Conservation (phyloP, 2,888 invertebrate genomes). For the Chrysodeixis includens region DNA sequence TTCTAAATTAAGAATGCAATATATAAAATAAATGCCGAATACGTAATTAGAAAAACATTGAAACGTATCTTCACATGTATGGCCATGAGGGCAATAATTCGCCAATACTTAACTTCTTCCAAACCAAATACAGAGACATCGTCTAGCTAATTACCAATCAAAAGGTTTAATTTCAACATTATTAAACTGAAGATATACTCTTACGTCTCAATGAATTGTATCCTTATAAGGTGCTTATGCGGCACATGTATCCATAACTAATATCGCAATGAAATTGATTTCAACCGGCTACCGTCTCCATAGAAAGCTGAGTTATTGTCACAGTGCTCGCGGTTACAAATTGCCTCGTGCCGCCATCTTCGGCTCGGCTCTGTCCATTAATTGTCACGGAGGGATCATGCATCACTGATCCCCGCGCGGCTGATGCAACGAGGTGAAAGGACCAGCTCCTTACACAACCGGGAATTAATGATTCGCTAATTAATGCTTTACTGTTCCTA, state of each 20-base stretch:
- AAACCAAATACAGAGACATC: not conserved
- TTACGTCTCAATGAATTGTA: constrained; percentile 39
- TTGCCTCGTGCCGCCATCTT: constrained; percentile 56
- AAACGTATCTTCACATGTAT: not conserved
- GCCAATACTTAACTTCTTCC: constrained; percentile 3
- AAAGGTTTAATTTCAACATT: constrained; percentile 42
- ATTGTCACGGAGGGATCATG: constrained; percentile 67
- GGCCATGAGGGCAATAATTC: not conserved
- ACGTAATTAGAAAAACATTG: not conserved
- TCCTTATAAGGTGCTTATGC: constrained; percentile 40
- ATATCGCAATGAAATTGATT: constrained; percentile 54
- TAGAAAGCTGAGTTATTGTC: constrained; percentile 58
- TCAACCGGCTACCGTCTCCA: constrained; percentile 51
- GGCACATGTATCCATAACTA: constrained; percentile 47
- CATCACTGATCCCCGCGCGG: constrained; percentile 61
- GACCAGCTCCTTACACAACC: constrained; percentile 41
- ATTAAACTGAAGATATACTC: constrained; percentile 37
- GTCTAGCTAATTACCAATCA: constrained; percentile 16
- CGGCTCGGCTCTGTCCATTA: constrained; percentile 58
- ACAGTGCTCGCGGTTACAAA: constrained; percentile 54
- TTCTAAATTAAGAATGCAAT: constrained; percentile 8
- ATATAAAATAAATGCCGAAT: constrained; percentile 10
- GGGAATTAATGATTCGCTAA: constrained; percentile 40
- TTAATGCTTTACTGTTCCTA: constrained; percentile 34
- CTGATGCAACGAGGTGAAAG: constrained; percentile 59